A percentile compares a stretch with the other conserved stretches of the same genome.
Conservation (phyloP, 2,113 vertebrate genomes). For the Poeciliopsis occidentalis region DNA sequence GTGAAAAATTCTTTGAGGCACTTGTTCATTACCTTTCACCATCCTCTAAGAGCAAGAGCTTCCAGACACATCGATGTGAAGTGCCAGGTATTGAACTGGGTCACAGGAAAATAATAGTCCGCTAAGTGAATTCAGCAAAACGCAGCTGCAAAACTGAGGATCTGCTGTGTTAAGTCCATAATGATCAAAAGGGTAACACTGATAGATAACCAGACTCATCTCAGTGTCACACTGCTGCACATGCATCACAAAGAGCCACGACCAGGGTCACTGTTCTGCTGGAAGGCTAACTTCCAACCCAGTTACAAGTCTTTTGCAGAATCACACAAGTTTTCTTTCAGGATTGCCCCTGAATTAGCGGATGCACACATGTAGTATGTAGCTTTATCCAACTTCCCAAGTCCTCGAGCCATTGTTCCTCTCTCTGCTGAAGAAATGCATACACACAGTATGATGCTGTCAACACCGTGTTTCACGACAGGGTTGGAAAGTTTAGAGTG, state of each 20-base stretch:
- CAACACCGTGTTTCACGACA: background rate
- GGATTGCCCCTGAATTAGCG: background rate
- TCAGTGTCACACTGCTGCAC: slow-evolving; percentile 38
- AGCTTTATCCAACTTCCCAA: background rate
- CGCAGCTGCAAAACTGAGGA: slow-evolving; percentile 58
- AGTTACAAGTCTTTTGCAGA: too few species aligned
- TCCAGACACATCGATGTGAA: slow-evolving; percentile 49
- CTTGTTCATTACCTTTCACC: slow-evolving; percentile 66
- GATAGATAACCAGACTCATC: slow-evolving; percentile 32
- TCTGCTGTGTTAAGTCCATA: slow-evolving; percentile 65
- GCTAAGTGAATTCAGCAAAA: slow-evolving; percentile 49
- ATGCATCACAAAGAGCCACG: slow-evolving; percentile 42
- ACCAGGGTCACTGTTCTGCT: slow-evolving; percentile 1
- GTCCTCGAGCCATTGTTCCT: too few species aligned
- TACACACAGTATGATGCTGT: background rate
- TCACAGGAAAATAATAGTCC: slow-evolving; percentile 52
- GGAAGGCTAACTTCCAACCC: too few species aligned
- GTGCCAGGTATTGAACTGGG: slow-evolving; percentile 59
- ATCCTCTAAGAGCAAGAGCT: slow-evolving; percentile 48
- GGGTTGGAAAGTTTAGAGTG: background rate
- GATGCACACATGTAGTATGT: too few species aligned
- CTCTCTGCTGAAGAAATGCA: background rate
- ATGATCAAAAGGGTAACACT: slow-evolving; percentile 62
- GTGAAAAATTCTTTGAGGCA: slow-evolving; percentile 64
- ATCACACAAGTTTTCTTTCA: background rate